Conservation (phyloP, 2,797 vertebrate species). For the Coreius guichenoti region DNA sequence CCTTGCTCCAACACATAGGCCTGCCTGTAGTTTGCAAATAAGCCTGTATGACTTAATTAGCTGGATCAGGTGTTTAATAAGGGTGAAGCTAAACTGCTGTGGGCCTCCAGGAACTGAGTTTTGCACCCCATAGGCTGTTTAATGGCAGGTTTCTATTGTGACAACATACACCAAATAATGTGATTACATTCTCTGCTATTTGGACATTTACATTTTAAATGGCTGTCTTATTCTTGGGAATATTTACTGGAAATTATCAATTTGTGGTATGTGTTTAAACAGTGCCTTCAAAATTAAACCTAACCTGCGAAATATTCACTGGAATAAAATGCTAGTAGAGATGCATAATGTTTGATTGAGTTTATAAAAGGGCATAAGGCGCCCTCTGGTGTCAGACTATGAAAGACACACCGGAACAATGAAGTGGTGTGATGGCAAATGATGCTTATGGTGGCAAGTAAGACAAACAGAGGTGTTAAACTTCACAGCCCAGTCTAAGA, state of each 20-base stretch:
- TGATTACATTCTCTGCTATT: background rate
- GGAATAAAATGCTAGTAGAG: background rate
- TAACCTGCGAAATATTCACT: background rate
- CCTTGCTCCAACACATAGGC: too few relatives aligned
- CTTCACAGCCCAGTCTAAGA: background rate
- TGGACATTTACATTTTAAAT: background rate
- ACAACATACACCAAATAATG: background rate
- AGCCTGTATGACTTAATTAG: background rate
- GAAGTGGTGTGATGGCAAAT: background rate
- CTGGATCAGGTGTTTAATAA: background rate
- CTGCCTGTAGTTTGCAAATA: too few relatives aligned
- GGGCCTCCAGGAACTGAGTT: too few relatives aligned
- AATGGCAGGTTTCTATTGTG: background rate
- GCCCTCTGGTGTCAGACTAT: constrained; percentile 55
- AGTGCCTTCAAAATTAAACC: background rate
- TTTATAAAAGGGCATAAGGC: constrained; percentile 40
- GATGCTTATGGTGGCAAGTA: background rate
- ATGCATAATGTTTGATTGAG: background rate
- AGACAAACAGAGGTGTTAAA: background rate
- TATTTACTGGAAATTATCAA: background rate
- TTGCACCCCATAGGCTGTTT: background rate
- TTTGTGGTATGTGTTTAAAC: background rate
- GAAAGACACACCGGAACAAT: background rate
- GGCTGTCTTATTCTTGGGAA: background rate
- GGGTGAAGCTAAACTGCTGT: background rate